Conservation (phyloP, 2,113 vertebrate species). For the Girardinichthys multiradiatus region DNA sequence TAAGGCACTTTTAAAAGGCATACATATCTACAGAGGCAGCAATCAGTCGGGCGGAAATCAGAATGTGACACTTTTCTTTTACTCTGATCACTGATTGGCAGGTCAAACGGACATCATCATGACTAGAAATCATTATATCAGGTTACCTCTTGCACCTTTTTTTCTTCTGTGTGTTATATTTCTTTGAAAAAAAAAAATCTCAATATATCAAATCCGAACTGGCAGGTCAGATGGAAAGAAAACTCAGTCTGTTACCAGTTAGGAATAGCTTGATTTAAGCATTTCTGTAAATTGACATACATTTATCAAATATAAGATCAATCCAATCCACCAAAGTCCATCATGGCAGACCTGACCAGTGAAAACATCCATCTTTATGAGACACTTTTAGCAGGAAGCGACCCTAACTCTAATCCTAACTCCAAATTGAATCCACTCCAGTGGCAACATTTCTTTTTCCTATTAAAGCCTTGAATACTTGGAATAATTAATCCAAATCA, state of each 20-base stretch:
- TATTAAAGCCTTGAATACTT: slow-evolving; percentile 15
- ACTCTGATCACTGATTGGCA: neutral
- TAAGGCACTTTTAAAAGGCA: slow-evolving; percentile 7
- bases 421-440: neutral
- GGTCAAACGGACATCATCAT: neutral
- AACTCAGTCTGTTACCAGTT: neutral
- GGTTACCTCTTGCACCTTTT: neutral
- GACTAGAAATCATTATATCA: neutral
- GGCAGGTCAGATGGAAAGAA: neutral
- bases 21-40: neutral
- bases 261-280: neutral
- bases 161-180: neutral
- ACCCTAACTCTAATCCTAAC: neutral
- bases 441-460: slow-evolving; percentile 6
- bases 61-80: neutral
- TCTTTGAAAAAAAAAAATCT: neutral
- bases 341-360: slow-evolving; percentile 6
- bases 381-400: neutral
- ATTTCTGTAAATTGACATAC: neutral
- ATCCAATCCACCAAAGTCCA: neutral
- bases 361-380: neutral
- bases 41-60: too few species aligned
- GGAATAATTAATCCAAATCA: slow-evolving; percentile 25
- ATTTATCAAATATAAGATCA: neutral
- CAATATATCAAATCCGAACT: neutral